Base-by-base conservation (phyloP, 2,113 vertebrate species). In the Oenanthe melanoleuca region DNA sequence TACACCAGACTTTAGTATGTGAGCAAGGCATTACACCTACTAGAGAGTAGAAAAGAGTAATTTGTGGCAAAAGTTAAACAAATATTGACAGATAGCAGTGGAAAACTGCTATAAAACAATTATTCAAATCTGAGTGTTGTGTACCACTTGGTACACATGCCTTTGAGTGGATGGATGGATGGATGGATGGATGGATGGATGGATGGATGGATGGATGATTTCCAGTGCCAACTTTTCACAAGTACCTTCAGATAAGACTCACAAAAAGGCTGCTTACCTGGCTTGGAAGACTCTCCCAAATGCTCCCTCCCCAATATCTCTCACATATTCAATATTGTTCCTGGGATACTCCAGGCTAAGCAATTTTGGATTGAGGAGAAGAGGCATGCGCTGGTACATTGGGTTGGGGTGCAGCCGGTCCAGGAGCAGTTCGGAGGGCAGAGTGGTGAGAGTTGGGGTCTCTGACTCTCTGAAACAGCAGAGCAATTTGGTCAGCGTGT, bases 231-330 rank as follows among this genome's bases (percentile, higher is more conserved):
- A 0, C 44, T 87, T 82, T 74, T 50, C 29, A 24, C 33, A 67
- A 11, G 6, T 71, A 59, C 4, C 11, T 88, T 23, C 44, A 86
- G 25, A 49, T 22, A 53, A 65, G 2, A 42, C 23, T 70, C 55
- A 40, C 19, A 52, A 6, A 53, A 19, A 57, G 28, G n/a, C 42
- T 59, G 3, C 82, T 97, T 97, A 99, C 99, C 99, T 99, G 88
- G 99, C 99, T 97, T 99, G 99, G 95, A 99, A 99, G 92, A 99
- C 99, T 44, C 99, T 98, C 78, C 99, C 99, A 69, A 99, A 99
- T 34, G 99, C 99, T 66, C 99, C 99, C 91, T 99, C 99, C 73
- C 99, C 99, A 9, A 99, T 99, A 96, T 99, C 99, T 92, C 99
- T 97, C 49, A 99, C 99, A 4, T 99, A 99, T 78, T 99, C 99